These are phyloP conservation scores for Psilopsiagon aurifrons DNA, from an alignment of 2,113 vertebrate species.

Conservation along the genomic window DNA sequence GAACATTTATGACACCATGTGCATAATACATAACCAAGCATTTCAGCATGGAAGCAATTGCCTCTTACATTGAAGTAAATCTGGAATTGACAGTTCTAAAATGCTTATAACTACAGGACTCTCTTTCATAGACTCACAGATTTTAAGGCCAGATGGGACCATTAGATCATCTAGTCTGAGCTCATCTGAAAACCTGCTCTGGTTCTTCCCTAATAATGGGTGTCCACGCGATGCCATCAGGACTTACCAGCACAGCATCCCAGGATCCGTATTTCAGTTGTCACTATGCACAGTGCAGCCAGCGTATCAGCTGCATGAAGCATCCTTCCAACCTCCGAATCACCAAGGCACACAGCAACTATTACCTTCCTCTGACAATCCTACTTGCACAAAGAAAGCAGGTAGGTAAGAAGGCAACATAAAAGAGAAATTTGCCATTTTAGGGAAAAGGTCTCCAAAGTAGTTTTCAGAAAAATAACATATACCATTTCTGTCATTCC, in stretches of 20 bases:
- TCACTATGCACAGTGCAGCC: conserved; percentile 66
- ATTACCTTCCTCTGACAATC: background rate
- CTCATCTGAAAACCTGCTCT: conserved; percentile 73
- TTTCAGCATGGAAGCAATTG: conserved; percentile 53
- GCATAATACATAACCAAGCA: background rate
- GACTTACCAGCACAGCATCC: conserved; percentile 69
- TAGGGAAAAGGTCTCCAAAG: background rate
- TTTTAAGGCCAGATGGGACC: conserved; percentile 72
- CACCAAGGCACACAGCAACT: background rate
- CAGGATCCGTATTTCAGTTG: conserved; percentile 66
- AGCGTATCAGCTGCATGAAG: conserved; percentile 62
- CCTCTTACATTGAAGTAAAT: conserved; percentile 52
- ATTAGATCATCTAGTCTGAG: conserved; percentile 73
- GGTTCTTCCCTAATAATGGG: conserved; percentile 71
- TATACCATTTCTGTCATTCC: background rate
- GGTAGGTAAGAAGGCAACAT: background rate
- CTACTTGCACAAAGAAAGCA: conserved; percentile 17
- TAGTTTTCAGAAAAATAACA: conserved; percentile 9
- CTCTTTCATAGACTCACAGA: conserved; percentile 71
- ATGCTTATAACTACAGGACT: conserved; percentile 68
- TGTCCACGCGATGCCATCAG: conserved; percentile 69
- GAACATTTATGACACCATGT: background rate
- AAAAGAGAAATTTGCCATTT: background rate
- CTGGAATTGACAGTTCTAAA: conserved; percentile 67
- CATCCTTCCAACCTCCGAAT: conserved; percentile 35